phyloP scores from a whole-genome alignment of 1,140 invertebrate species.

The Hestina assimilis region DNA sequence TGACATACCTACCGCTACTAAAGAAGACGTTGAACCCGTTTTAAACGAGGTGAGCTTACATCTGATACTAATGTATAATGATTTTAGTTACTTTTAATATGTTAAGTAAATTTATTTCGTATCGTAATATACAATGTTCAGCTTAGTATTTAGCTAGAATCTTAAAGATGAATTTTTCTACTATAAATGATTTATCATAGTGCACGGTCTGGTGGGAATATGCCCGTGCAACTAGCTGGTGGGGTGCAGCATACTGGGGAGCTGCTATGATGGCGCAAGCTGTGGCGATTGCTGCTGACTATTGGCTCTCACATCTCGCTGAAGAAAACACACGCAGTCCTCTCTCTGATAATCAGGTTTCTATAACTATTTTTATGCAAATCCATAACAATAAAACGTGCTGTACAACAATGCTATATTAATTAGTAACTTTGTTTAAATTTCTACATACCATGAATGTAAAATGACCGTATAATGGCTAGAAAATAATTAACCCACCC shows the following conservation, averaged over 20 bases:
- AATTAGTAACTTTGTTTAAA: no score
- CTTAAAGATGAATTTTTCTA: no score
- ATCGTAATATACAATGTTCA: no score
- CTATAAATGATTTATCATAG: slow-evolving; percentile 23
- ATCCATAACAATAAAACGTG: no score
- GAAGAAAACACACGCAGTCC: slow-evolving; percentile 26
- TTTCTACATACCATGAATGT: no score
- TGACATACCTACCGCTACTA: slow-evolving; percentile 26
- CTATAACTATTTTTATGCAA: not conserved
- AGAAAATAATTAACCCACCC: no score
- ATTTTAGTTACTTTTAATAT: no score
- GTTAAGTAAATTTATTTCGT: no score
- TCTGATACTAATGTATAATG: no score
- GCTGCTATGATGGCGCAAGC: slow-evolving; percentile 50
- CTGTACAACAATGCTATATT: no score
- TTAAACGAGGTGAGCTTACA: slow-evolving; percentile 50
- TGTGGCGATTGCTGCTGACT: slow-evolving; percentile 53
- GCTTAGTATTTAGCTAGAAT: no score
- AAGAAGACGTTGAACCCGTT: slow-evolving; percentile 40
- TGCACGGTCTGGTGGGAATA: slow-evolving; percentile 49
- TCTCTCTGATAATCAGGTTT: slow-evolving; percentile 42
- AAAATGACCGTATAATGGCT: no score
- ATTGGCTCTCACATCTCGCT: slow-evolving; percentile 55
- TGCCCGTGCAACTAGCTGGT: slow-evolving; percentile 50
- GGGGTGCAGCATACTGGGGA: slow-evolving; percentile 45